Evolutionary conservation across 2,113 vertebrate species (phyloP).

Genomic region (Bubalus kerabau): DNA sequence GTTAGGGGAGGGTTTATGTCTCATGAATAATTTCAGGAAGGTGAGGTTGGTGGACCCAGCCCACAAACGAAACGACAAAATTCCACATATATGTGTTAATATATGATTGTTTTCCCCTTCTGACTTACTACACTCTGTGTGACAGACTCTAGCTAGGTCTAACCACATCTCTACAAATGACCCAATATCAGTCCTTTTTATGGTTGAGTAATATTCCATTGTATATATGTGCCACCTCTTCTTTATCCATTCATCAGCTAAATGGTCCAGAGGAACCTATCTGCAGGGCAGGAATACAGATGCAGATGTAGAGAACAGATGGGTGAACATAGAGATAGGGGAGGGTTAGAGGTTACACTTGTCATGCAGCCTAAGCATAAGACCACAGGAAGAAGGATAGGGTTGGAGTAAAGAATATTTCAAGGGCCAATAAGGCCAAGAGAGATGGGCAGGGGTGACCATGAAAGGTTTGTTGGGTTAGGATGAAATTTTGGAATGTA

Average conservation of each 20-base stretch:
- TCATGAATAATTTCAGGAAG: not conserved
- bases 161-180: not conserved
- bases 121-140: not conserved
- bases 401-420: not conserved
- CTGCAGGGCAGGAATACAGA: not conserved
- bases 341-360: not conserved
- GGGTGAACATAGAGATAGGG: not conserved
- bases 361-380: accelerated
- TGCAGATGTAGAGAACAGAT: not conserved
- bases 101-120: not conserved
- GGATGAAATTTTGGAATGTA: not conserved
- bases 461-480: not conserved
- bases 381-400: not conserved
- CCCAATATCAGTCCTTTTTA: not conserved
- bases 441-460: not conserved
- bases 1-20: not conserved
- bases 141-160: not conserved
- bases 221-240: not conserved
- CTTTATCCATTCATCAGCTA: not conserved
- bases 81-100: not conserved
- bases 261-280: not conserved
- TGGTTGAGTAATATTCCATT: not conserved
- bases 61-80: not conserved
- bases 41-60: not conserved
- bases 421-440: not conserved